Evolutionary conservation across 2,888 invertebrate species (phyloP), one percentile per base, ranked within the genome.

Genomic region (Tipula confusa): DNA sequence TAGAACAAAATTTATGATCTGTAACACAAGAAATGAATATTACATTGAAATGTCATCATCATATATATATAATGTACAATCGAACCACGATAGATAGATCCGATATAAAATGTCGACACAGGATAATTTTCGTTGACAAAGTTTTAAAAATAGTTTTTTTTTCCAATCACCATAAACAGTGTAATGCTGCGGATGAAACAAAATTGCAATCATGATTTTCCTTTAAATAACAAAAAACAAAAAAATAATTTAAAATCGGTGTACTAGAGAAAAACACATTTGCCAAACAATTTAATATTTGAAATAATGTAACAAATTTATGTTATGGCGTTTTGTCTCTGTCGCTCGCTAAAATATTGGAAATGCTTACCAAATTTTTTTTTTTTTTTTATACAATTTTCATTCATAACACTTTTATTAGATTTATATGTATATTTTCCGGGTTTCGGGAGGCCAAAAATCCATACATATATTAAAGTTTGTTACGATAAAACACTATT

Each of bases 361-460:
- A 64, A 64, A 64, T 64, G 64, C 64, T 64, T 64, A 64, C 9
- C 64, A 64, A 64, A 64, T 18, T 24, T 11, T 64, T 24, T 64
- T 43, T 43, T 43, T 64, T 64, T 18, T 64, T 18, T n/a, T n/a
- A n/a, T n/a, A n/a, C n/a, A n/a, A n/a, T 64, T 38, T 38, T 38
- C 38, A 38, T 38, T 38, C 38, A 38, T 38, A 38, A 43, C 43
- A 64, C 64, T 64, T 64, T 64, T 64, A 64, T 64, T 64, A 24
- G 64, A 24, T 64, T 64, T 64, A 64, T 64, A 64, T 64, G 64
- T 64, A 64, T 64, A 64, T 64, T 64, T 64, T 64, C 64, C 64
- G 64, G 64, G 64, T 64, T 33, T 24, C 24, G 24, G 9, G 9
- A 9, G 24, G 64, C 18, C 18, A 64, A 64, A 43, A 64, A 64